Conservation (phyloP, 1,140 invertebrate genomes). For the Fopius arisanus region DNA sequence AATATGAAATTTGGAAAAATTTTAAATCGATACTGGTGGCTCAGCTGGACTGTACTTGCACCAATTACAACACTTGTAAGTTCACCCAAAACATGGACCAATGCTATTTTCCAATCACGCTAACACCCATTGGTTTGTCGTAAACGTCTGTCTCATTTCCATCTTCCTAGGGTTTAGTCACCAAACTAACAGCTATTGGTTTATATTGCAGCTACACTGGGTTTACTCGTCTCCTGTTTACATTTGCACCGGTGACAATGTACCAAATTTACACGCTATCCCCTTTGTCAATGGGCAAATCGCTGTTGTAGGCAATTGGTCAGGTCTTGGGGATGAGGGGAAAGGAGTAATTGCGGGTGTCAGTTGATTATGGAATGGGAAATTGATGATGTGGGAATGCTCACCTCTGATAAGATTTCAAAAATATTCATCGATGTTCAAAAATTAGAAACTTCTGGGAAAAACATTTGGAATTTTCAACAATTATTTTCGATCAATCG, state of each 20-base stretch:
- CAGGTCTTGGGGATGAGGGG: not conserved
- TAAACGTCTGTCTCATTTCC: conserved; percentile 5
- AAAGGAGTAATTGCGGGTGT: not conserved
- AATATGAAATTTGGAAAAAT: conserved; percentile 65
- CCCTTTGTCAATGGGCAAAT: not conserved
- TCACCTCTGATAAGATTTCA: too few species aligned
- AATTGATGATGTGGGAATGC: too few species aligned
- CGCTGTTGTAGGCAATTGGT: conserved; percentile 2
- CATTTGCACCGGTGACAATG: not conserved
- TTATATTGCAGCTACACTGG: not conserved
- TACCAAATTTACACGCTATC: not conserved
- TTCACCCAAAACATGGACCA: conserved; percentile 23
- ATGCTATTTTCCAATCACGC: not conserved
- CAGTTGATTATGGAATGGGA: not conserved
- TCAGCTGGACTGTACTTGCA: conserved; percentile 66
- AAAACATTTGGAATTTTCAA: too few species aligned
- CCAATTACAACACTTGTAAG: conserved; percentile 68
- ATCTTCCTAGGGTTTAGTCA: not conserved
- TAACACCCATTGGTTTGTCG: not conserved
- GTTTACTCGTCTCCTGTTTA: not conserved
- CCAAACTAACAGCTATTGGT: not conserved
- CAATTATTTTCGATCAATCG: too few species aligned
- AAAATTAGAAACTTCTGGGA: too few species aligned
- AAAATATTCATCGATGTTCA: too few species aligned
- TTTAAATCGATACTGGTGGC: conserved; percentile 66